These are phyloP conservation scores for Mantis religiosa DNA, from an alignment of 2,888 invertebrate species.

Conservation along the genomic window DNA sequence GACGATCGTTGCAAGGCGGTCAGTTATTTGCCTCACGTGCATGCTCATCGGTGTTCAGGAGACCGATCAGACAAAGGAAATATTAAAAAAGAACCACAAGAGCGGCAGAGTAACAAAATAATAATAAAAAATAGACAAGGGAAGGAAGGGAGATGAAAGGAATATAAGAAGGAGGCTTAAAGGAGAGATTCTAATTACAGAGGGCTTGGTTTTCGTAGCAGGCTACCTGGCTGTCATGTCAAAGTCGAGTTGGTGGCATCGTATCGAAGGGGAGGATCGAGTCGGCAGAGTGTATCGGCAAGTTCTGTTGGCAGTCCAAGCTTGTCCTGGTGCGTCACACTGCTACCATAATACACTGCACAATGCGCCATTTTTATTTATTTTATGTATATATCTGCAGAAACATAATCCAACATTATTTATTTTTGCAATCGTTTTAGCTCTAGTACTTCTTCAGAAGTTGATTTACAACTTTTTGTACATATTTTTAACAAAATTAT, in stretches of 20 bases:
- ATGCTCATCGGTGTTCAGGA: neutral
- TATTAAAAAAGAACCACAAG: neutral
- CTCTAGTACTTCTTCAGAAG: too few relatives aligned
- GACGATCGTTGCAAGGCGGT: neutral
- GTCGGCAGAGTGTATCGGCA: neutral
- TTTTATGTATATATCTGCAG: too few relatives aligned
- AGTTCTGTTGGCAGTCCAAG: neutral
- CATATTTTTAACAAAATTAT: too few relatives aligned
- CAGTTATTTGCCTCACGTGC: neutral
- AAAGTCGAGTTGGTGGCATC: neutral
- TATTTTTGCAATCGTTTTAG: too few relatives aligned
- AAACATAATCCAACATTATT: too few relatives aligned
- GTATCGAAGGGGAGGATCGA: neutral
- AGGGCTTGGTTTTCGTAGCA: neutral
- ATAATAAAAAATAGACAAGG: neutral
- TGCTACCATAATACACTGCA: neutral
- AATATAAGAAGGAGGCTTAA: neutral
- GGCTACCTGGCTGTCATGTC: constrained; percentile 14
- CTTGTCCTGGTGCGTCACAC: neutral
- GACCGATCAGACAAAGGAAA: neutral
- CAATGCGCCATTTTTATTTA: neutral
- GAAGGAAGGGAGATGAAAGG: neutral
- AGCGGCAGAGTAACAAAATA: neutral
- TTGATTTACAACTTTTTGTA: too few relatives aligned
- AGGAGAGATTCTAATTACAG: constrained; percentile 7